Evolutionary conservation across 2,113 vertebrate genomes (phyloP).

Genomic region (Cisticola juncidis): DNA sequence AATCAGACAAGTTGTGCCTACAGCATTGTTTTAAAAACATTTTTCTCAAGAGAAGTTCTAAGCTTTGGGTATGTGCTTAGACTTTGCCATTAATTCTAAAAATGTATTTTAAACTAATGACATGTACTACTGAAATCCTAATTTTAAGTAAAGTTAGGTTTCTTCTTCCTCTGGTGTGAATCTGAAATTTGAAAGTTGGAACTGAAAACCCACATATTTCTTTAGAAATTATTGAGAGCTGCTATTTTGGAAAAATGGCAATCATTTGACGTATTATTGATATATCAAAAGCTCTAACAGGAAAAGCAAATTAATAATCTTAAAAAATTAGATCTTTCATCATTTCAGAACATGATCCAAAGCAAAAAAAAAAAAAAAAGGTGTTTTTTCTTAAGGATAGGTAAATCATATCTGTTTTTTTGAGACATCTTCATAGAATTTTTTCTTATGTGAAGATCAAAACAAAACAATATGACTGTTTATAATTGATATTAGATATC

Average conservation of each 20-base stretch:
- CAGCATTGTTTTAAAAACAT: not conserved
- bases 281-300: not conserved
- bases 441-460: not conserved
- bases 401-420: not conserved
- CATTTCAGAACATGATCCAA: not conserved
- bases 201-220: not conserved
- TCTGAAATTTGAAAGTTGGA: not conserved
- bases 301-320: not conserved
- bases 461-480: not conserved
- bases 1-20: not conserved
- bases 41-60: not conserved
- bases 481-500: not conserved
- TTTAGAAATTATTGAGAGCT: not conserved
- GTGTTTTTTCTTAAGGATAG: accelerated
- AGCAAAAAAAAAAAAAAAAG: not conserved
- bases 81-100: not conserved
- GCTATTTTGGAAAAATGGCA: not conserved
- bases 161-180: not conserved
- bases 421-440: not conserved
- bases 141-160: not conserved
- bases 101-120: not conserved
- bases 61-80: not conserved
- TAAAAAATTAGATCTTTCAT: not conserved
- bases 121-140: not conserved
- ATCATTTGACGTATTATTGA: not conserved